phyloP scores from a whole-genome alignment of 1,140 invertebrate genomes.

The Dendrolimus punctatus region DNA sequence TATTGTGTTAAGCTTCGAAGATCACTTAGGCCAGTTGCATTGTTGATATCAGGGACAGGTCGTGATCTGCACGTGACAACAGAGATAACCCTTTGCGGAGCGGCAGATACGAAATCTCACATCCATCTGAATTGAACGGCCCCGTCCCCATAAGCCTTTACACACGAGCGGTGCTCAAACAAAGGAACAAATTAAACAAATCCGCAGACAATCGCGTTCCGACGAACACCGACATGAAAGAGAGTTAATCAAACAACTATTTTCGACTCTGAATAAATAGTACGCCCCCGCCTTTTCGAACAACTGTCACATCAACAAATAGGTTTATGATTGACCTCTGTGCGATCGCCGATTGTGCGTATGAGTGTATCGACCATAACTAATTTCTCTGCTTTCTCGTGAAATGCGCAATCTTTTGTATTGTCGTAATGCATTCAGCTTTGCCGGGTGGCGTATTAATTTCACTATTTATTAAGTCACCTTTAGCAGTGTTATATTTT shows the following conservation, averaged over 20 bases:
- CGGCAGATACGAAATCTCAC: slow-evolving; percentile 44
- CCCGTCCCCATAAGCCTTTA: slow-evolving; percentile 47
- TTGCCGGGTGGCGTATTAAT: slow-evolving; percentile 36
- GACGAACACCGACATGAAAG: slow-evolving; percentile 57
- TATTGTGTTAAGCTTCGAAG: not conserved
- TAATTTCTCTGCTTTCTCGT: slow-evolving; percentile 36
- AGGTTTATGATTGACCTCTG: slow-evolving; percentile 53
- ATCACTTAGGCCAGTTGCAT: not conserved
- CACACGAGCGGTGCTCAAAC: slow-evolving; percentile 58
- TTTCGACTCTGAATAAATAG: slow-evolving; percentile 44
- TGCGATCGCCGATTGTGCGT: slow-evolving; percentile 16
- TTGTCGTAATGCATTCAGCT: slow-evolving; percentile 27
- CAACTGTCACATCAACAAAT: slow-evolving; percentile 52
- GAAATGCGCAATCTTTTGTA: slow-evolving; percentile 49
- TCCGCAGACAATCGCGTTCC: slow-evolving; percentile 61
- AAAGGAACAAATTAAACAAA: slow-evolving; percentile 69
- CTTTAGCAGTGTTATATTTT: slow-evolving; percentile 4
- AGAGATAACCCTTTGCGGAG: slow-evolving; percentile 38
- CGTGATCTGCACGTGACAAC: slow-evolving; percentile 42
- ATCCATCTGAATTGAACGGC: slow-evolving; percentile 34
- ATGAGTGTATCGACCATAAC: slow-evolving; percentile 23
- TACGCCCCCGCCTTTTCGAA: slow-evolving; percentile 37
- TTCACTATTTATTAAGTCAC: slow-evolving; percentile 7
- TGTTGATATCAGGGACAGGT: slow-evolving; percentile 35
- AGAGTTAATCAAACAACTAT: slow-evolving; percentile 67